phyloP scores from a whole-genome alignment of 2,888 invertebrate genomes.

The Hermodice carunculata region DNA sequence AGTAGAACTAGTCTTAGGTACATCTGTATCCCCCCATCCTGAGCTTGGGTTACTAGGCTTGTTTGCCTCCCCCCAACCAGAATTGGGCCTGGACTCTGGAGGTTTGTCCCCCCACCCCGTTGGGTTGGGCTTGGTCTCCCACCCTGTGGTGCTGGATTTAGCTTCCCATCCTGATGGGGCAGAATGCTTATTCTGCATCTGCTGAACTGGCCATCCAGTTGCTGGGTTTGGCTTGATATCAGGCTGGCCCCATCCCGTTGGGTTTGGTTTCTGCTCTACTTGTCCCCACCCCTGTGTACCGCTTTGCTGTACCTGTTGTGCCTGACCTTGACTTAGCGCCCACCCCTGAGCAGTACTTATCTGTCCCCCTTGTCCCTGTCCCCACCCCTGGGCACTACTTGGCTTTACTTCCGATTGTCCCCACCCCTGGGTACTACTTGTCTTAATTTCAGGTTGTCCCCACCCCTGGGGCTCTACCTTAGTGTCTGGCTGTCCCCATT shows the following conservation, averaged over 20 bases:
- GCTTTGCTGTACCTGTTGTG: background rate
- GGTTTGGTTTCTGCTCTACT: background rate
- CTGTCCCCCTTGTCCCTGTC: too few relatives aligned
- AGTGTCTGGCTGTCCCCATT: slow-evolving; percentile 6
- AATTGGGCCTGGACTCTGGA: background rate
- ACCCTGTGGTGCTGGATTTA: background rate
- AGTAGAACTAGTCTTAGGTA: slow-evolving; percentile 22
- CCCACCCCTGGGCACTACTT: too few relatives aligned
- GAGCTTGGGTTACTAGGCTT: slow-evolving; percentile 1
- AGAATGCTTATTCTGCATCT: background rate
- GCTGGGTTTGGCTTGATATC: slow-evolving; percentile 1
- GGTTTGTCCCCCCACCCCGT: too few relatives aligned
- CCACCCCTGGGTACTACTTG: too few relatives aligned
- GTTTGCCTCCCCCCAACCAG: slow-evolving; percentile 17
- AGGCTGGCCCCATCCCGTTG: slow-evolving; percentile 3
- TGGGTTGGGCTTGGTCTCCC: too few relatives aligned
- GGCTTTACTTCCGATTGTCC: too few relatives aligned
- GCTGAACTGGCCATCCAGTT: background rate
- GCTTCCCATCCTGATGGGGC: background rate
- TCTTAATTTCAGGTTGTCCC: too few relatives aligned
- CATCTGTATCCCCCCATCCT: slow-evolving; percentile 23
- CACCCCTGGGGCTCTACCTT: background rate
- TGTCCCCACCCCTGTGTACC: slow-evolving; percentile 1
- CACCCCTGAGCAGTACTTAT: too few relatives aligned
- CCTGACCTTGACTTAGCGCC: background rate